Percentiles rank a stretch among this genome's conserved stretches.
These are phyloP conservation scores for Lipophrys pholis DNA, from an alignment of 2,113 vertebrate genomes.

Conservation along the genomic window DNA sequence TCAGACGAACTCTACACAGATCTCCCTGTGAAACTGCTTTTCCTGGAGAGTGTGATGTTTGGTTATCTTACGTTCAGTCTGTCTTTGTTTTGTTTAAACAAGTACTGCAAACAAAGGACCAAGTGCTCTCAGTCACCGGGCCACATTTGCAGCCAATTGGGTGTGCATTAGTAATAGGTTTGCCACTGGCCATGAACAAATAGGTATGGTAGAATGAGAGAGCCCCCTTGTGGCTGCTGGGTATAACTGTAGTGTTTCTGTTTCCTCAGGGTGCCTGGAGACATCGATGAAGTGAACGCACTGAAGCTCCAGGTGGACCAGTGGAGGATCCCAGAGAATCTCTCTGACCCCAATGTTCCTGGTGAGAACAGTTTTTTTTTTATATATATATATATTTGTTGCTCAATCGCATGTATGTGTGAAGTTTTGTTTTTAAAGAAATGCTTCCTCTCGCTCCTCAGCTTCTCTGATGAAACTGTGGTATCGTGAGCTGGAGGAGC, in stretches of 20 bases:
- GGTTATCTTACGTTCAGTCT: conserved; percentile 13
- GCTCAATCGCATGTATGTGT: not conserved
- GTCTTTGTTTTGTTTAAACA: conserved; percentile 51
- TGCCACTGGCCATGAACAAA: conserved; percentile 2
- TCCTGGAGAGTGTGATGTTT: conserved; percentile 16
- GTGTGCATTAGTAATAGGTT: conserved; percentile 29
- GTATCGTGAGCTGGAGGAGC: conserved; percentile 93
- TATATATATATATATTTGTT: not conserved
- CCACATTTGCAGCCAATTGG: conserved; percentile 47
- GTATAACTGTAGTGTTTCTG: conserved; percentile 42
- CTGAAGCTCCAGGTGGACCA: conserved; percentile 93
- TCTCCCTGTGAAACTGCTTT: conserved; percentile 26
- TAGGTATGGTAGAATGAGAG: conserved; percentile 2
- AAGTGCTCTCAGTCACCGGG: conserved; percentile 19
- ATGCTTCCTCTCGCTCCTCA: conserved; percentile 48
- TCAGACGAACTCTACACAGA: not conserved
- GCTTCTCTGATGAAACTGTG: conserved; percentile 93
- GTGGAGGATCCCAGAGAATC: conserved; percentile 90
- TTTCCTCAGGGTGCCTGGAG: conserved; percentile 88
- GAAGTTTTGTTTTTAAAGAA: not conserved
- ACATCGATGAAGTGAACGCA: conserved; percentile 93
- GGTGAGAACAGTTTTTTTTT: conserved; percentile 77
- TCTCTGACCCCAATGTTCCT: conserved; percentile 90
- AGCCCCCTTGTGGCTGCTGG: conserved; percentile 70
- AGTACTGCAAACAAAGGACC: conserved; percentile 41